Evolutionary conservation across 2,888 invertebrate species (phyloP), one percentile per base, ranked within the genome.

Genomic region (Ceramica pisi): DNA sequence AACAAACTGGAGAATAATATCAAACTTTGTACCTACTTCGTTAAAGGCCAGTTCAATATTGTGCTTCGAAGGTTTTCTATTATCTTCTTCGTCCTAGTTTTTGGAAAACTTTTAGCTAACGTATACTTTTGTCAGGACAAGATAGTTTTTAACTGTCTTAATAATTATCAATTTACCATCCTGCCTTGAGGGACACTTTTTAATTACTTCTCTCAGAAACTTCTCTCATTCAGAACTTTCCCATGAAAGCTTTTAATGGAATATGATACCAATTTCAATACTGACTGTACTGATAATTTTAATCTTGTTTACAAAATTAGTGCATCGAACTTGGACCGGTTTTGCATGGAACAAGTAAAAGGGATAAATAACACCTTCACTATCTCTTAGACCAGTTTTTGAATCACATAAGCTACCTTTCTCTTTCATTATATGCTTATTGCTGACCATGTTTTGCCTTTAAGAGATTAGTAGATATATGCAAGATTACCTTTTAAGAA

Each of bases 311-410:
- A 55, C 53, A 21, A 78, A 41, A 80, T 51, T 57, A 51, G 65
- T 59, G n/a, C 73, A 23, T 68, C 51, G 63, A 78, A 66, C 65
- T 63, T 55, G 12, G 19, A 77, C 86, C 80, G 83, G 83, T 83
- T 80, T 31, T 51, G n/a, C 56, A 41, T 78, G 80, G 79, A 78
- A 72, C 14, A 70, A 83, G 84, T 81, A 83, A 84, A 85, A 84
- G 84, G 84, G 84, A 78, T 75, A 78, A 72, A 78, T 75, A 78
- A 72, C 81, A 78, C 76, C 74, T 83, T 74, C 74, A 61, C 83
- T 83, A 69, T 66, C 67, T 62, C 48, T 69, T 55, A 61, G 59
- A 81, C 86, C 68, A 76, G 86, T 84, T 80, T 60, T 73, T 60
- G 72, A 77, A 57, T 75, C 60, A 71, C 71, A 71, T 68, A 68